These are phyloP conservation scores for Oxycera nigricornis DNA, from an alignment of 2,888 invertebrate species.

Conservation along the genomic window DNA sequence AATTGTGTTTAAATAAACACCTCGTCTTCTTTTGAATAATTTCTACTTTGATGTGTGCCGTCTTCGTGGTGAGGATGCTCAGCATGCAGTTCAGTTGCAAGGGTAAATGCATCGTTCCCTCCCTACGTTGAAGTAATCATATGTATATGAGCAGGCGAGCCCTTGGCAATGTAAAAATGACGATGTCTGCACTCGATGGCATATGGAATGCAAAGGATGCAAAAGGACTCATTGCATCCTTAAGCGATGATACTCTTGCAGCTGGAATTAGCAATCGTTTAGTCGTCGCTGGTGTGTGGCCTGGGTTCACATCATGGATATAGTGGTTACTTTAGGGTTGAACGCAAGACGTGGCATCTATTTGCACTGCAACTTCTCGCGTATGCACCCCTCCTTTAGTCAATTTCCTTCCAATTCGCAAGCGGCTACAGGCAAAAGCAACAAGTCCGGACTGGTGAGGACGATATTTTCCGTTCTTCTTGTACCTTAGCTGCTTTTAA, in stretches of 20 bases:
- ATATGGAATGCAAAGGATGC: neutral
- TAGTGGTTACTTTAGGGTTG: neutral
- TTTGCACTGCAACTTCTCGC: slow-evolving; percentile 25
- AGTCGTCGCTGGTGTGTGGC: neutral
- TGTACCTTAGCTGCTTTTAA: slow-evolving; percentile 14
- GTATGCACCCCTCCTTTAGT: neutral
- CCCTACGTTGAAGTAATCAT: neutral
- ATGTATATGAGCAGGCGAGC: neutral
- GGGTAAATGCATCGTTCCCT: slow-evolving; percentile 11
- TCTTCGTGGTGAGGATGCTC: slow-evolving; percentile 42
- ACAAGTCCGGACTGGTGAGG: slow-evolving; percentile 9
- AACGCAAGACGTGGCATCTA: neutral
- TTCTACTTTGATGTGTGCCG: slow-evolving; percentile 43
- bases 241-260: neutral
- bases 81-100: slow-evolving; percentile 41
- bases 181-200: neutral
- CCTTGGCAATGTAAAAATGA: neutral
- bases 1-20: slow-evolving; percentile 23
- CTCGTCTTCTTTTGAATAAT: slow-evolving; percentile 30
- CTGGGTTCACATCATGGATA: neutral
- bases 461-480: neutral
- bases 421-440: slow-evolving; percentile 13
- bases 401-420: slow-evolving; percentile 11
- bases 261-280: neutral
- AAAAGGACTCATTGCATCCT: slow-evolving; percentile 15